Evolutionary conservation across 37 sponge, comb jelly and placozoan genomes (phyloP).

Genomic region (Beroe forskalii): DNA sequence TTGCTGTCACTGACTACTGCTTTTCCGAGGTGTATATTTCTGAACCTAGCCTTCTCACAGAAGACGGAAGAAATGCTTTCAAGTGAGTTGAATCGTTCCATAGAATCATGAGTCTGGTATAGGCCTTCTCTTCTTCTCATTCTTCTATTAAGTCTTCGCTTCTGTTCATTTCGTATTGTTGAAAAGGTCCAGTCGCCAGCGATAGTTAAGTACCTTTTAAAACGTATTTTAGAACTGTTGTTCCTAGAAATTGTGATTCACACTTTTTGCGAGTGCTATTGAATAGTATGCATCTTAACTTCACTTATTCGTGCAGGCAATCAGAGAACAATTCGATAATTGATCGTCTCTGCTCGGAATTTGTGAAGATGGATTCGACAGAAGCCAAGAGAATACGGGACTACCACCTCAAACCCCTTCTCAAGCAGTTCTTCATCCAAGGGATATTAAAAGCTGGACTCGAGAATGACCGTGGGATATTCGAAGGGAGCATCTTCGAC

Average conservation of each 20-base stretch:
- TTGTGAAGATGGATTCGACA: conserved; percentile 60
- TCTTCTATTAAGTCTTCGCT: too few species aligned
- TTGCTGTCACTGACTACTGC: conserved; percentile 34
- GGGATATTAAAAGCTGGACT: conserved; percentile 26
- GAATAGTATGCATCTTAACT: too few species aligned
- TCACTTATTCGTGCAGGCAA: too few species aligned
- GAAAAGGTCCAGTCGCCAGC: too few species aligned
- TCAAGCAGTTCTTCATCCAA: conserved; percentile 56
- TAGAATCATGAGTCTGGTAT: too few species aligned
- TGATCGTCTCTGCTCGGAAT: conserved; percentile 19
- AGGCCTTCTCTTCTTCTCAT: too few species aligned
- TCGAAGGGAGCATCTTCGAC: conserved; percentile 29
- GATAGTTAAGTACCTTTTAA: too few species aligned
- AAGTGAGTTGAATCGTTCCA: conserved; percentile 22
- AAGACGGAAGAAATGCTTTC: conserved; percentile 46
- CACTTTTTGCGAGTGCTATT: too few species aligned
- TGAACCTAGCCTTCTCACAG: conserved; percentile 22
- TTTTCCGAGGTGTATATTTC: conserved; percentile 7
- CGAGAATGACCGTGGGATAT: conserved; percentile 45
- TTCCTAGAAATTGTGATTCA: too few species aligned
- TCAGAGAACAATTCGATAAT: conserved; percentile 42
- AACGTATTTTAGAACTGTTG: too few species aligned
- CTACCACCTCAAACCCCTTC: conserved; percentile 56
- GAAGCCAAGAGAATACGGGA: conserved; percentile 52
- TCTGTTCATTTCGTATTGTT: too few species aligned